phyloP scores from a whole-genome alignment of 2,888 invertebrate species.

The Trichogramma evanescens region DNA sequence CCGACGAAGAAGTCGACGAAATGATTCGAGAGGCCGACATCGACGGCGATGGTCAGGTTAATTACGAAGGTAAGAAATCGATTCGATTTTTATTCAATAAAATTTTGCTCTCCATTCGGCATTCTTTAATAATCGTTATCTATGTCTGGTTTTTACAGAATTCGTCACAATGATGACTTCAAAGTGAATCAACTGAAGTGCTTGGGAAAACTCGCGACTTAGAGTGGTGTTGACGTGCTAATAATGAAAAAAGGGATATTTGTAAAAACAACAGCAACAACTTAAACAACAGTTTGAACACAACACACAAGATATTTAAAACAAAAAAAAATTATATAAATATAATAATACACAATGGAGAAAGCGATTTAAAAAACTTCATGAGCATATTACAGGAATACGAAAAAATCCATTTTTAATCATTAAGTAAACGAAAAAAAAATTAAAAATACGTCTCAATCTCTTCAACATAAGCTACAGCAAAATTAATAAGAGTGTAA shows the following conservation, averaged over 20 bases:
- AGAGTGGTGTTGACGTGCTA: slow-evolving; percentile 59
- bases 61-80: slow-evolving; percentile 77
- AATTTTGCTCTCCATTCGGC: neutral
- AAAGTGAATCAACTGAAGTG: slow-evolving; percentile 74
- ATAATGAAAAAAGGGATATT: slow-evolving; percentile 37
- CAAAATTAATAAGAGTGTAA: slow-evolving; percentile 45
- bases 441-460: slow-evolving; percentile 51
- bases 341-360: slow-evolving; percentile 46
- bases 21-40: slow-evolving; percentile 99
- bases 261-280: slow-evolving; percentile 37
- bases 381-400: slow-evolving; percentile 28
- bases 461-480: slow-evolving; percentile 48
- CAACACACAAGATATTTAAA: slow-evolving; percentile 44
- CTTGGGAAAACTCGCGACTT: slow-evolving; percentile 59
- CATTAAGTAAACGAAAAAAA: slow-evolving; percentile 30
- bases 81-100: neutral
- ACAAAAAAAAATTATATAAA: slow-evolving; percentile 48
- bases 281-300: slow-evolving; percentile 52
- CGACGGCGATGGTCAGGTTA: slow-evolving; percentile 98
- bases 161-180: slow-evolving; percentile 99
- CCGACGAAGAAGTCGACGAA: slow-evolving; percentile 98
- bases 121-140: slow-evolving; percentile 16
- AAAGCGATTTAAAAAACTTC: slow-evolving; percentile 51
- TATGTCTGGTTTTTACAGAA: slow-evolving; percentile 59
- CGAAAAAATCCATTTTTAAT: no score